phyloP scores from a whole-genome alignment of 2,888 invertebrate species.

The Hirtodrosophila histrioides region DNA sequence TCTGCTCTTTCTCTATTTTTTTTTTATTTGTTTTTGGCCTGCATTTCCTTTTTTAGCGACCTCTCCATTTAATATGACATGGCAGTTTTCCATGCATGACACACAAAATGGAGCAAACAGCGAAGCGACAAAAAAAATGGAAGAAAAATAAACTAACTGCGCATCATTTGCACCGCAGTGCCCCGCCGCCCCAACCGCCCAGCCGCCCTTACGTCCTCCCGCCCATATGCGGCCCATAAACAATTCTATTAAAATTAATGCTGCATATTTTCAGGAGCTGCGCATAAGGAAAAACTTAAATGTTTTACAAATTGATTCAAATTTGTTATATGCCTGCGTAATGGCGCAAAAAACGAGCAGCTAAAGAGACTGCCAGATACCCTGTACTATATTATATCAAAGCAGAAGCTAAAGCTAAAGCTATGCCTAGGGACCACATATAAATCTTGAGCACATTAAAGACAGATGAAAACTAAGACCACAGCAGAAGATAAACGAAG shows the following conservation, averaged over 20 bases:
- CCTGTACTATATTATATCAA: conserved; percentile 17
- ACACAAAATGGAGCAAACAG: conserved; percentile 39
- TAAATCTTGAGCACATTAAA: not conserved
- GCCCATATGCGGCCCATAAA: conserved; percentile 60
- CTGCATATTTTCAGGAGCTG: conserved; percentile 66
- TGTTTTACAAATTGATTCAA: conserved; percentile 68
- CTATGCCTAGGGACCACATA: no score
- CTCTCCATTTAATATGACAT: conserved; percentile 68
- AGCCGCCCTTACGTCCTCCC: conserved; percentile 6
- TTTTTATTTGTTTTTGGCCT: conserved; percentile 22
- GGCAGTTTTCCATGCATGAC: conserved; percentile 63
- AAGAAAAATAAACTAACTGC: conserved; percentile 31
- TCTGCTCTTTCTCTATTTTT: conserved; percentile 12
- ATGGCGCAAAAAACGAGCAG: conserved; percentile 19
- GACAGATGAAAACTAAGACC: conserved; percentile 9
- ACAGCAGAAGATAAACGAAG: conserved; percentile 27
- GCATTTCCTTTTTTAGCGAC: conserved; percentile 29
- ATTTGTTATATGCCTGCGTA: conserved; percentile 59
- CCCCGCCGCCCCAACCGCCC: not conserved
- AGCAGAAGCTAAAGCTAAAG: not conserved
- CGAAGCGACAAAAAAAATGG: conserved; percentile 6
- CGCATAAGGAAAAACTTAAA: conserved; percentile 57
- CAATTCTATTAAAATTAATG: conserved; percentile 80
- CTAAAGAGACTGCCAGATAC: conserved; percentile 31
- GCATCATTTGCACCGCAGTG: conserved; percentile 47